Evolutionary conservation across 1,140 invertebrate species (phyloP).

Genomic region (Drosophila kanapiae): DNA sequence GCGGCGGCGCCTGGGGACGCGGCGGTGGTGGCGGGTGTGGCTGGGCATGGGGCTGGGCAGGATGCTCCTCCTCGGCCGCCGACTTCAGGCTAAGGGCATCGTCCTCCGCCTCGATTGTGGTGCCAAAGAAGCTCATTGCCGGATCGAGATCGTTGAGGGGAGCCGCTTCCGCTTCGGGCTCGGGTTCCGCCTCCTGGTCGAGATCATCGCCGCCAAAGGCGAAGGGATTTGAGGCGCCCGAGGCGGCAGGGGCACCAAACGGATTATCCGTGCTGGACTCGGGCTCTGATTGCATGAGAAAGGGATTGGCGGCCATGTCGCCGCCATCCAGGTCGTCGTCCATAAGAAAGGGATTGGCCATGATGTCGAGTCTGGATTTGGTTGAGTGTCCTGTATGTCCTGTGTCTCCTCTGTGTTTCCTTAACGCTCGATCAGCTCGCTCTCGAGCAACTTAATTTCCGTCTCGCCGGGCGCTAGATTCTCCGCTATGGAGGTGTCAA

Average conservation of each 20-base stretch:
- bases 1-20: slow-evolving; percentile 87
- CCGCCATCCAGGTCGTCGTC: slow-evolving; percentile 87
- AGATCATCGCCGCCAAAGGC: slow-evolving; percentile 85
- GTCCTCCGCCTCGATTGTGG: slow-evolving; percentile 78
- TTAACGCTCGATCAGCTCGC: slow-evolving; percentile 88
- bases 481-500: slow-evolving; percentile 92
- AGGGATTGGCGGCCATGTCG: slow-evolving; percentile 88
- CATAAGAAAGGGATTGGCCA: slow-evolving; percentile 93
- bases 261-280: slow-evolving; percentile 71
- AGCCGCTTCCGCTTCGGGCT: slow-evolving; percentile 42
- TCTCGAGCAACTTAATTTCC: slow-evolving; percentile 91
- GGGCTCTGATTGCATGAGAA: slow-evolving; percentile 74
- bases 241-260: slow-evolving; percentile 32
- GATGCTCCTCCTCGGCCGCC: slow-evolving; percentile 69
- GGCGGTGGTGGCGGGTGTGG: slow-evolving; percentile 87
- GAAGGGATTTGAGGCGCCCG: slow-evolving; percentile 87
- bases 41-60: slow-evolving; percentile 85
- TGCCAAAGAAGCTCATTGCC: slow-evolving; percentile 77
- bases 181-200: slow-evolving; percentile 62
- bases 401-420: slow-evolving; percentile 20
- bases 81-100: slow-evolving; percentile 77
- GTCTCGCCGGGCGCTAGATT: slow-evolving; percentile 91
- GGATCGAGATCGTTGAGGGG: slow-evolving; percentile 59
- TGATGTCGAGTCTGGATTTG: slow-evolving; percentile 65
- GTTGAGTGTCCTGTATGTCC: slow-evolving; percentile 34